phyloP scores from a whole-genome alignment of 1,140 invertebrate genomes.

The Amyelois transitella region DNA sequence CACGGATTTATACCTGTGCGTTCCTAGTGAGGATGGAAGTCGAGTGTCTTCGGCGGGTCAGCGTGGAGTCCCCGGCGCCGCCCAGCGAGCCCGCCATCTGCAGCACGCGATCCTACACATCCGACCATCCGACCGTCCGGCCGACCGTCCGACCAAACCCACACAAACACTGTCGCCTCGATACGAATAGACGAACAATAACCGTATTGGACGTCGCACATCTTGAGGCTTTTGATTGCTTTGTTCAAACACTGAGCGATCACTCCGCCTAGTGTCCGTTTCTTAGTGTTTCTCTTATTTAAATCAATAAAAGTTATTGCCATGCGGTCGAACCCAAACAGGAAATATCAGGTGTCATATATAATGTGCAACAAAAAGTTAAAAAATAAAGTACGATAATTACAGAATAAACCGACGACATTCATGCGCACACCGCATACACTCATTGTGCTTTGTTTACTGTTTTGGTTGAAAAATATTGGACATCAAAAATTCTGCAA shows the following conservation, averaged over 20 bases:
- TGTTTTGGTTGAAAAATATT: not conserved
- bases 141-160: not conserved
- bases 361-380: conserved; percentile 28
- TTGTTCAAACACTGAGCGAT: not conserved
- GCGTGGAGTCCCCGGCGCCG: conserved; percentile 63
- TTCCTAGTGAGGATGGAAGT: conserved; percentile 77
- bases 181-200: conserved; percentile 25
- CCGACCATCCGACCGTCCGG: not conserved
- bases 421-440: conserved; percentile 14
- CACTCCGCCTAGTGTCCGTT: conserved; percentile 1
- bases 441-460: conserved; percentile 2
- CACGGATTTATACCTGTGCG: conserved; percentile 74
- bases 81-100: conserved; percentile 45
- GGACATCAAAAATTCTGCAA: not conserved
- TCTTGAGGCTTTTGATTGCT: conserved; percentile 25
- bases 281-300: not conserved
- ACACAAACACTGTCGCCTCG: conserved; percentile 22
- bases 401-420: conserved; percentile 1
- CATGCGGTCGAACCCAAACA: conserved; percentile 52
- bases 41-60: conserved; percentile 84
- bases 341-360: conserved; percentile 40
- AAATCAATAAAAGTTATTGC: conserved; percentile 13
- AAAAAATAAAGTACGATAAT: conserved; percentile 6
- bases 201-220: conserved; percentile 26
- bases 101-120: conserved; percentile 27